A percentile compares a stretch with the other conserved stretches of the same genome.
These are phyloP conservation scores for Parapristionchus giblindavisi DNA, from an alignment of 2,888 invertebrate species.

Conservation along the genomic window DNA sequence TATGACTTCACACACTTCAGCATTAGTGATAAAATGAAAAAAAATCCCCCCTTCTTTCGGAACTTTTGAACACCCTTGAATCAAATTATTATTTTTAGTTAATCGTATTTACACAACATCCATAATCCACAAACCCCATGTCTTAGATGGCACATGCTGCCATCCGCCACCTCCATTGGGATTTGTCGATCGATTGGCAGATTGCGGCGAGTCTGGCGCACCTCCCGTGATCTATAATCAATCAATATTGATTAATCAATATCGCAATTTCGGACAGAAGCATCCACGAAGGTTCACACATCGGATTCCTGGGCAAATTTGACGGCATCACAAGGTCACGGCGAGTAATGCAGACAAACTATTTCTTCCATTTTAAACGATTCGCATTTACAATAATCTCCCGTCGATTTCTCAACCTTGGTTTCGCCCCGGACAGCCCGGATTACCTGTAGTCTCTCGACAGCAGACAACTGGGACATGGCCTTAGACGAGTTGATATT, in stretches of 20 bases:
- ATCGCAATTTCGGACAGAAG: neutral
- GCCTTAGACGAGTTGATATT: slow-evolving; percentile 40
- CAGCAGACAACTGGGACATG: slow-evolving; percentile 28
- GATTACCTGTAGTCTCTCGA: slow-evolving; percentile 31
- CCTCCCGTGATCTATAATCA: slow-evolving; percentile 31
- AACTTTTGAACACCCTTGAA: too few relatives aligned
- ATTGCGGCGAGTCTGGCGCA: slow-evolving; percentile 7
- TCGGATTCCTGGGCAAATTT: too few relatives aligned
- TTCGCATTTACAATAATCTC: neutral
- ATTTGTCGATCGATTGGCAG: neutral
- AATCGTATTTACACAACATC: too few relatives aligned
- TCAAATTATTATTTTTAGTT: too few relatives aligned
- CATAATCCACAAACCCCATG: neutral
- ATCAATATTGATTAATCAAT: neutral
- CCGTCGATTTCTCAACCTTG: too few relatives aligned
- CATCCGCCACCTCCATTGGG: slow-evolving; percentile 13
- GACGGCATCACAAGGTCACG: too few relatives aligned
- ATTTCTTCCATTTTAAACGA: neutral
- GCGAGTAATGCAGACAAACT: too few relatives aligned
- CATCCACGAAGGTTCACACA: too few relatives aligned
- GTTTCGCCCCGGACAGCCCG: too few relatives aligned
- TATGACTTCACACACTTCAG: too few relatives aligned
- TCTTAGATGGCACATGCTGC: slow-evolving; percentile 27
- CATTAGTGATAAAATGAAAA: neutral
- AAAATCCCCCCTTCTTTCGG: neutral